Conservation (phyloP, 2,888 invertebrate genomes). For the Stegophylla sp. region DNA sequence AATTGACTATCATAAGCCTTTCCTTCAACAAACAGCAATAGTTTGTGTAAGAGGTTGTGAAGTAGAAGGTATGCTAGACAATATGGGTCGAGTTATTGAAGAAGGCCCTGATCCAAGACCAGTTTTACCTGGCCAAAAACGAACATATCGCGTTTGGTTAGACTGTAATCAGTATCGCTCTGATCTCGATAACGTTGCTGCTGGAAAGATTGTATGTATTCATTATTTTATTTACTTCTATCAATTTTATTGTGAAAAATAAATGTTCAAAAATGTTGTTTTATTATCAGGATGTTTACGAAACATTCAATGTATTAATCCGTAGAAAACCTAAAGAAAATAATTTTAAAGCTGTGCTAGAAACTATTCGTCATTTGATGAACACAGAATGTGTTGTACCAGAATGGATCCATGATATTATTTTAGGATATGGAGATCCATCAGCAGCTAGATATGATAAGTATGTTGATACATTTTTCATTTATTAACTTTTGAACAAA, state of each 20-base stretch:
- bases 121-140: slow-evolving; percentile 82
- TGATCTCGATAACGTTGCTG: slow-evolving; percentile 78
- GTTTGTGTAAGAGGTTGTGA: slow-evolving; percentile 95
- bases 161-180: slow-evolving; percentile 96
- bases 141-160: slow-evolving; percentile 91
- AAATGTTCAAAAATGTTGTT: slow-evolving; percentile 38
- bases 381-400: slow-evolving; percentile 98
- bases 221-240: slow-evolving; percentile 9
- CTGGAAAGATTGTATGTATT: slow-evolving; percentile 67
- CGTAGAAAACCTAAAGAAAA: slow-evolving; percentile 99
- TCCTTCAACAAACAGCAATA: slow-evolving; percentile 91
- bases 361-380: slow-evolving; percentile 98
- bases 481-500: background rate
- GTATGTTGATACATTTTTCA: slow-evolving; percentile 64
- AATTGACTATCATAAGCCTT: slow-evolving; percentile 71
- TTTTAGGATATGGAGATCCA: slow-evolving; percentile 97
- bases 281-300: slow-evolving; percentile 76
- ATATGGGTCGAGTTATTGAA: slow-evolving; percentile 93
- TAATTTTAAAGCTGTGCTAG: slow-evolving; percentile 98
- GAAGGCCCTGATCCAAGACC: slow-evolving; percentile 93
- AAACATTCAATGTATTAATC: slow-evolving; percentile 95
- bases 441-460: slow-evolving; percentile 94
- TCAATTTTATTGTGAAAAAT: background rate
- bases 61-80: slow-evolving; percentile 96
- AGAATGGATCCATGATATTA: slow-evolving; percentile 94